Base-by-base conservation (phyloP, 2,888 invertebrate species). In the Rambutsinella grinnellia region DNA sequence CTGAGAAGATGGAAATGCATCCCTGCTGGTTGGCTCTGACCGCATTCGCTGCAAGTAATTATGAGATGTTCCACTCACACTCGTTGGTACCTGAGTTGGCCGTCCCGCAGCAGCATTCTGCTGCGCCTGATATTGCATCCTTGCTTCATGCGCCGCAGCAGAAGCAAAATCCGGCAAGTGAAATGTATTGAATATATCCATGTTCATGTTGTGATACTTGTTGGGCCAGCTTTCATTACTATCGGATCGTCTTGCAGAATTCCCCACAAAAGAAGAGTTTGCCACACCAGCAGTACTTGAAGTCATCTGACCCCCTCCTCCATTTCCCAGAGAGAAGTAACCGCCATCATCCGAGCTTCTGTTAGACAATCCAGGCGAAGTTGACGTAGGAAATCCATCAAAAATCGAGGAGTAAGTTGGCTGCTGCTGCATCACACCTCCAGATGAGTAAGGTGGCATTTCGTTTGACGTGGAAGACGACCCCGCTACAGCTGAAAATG, bases 41-140 rank as follows among this genome's bases (percentile, higher is more conserved):
- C 81, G 70, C 80, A 83, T 81, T 60, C 83, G 56, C 44, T 80
- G 82, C n/a, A 81, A 47, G 28, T 71, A 82, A 27, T 76, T 78
- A 26, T 79, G 79, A 19, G 76, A 56, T n/a, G 24, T 6, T 6
- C 61, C 66, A 26, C 57, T 26, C 1, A 49, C 61, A 47, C 49
- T 65, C 26, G 44, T 54, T 17, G 67, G 51, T 13, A 67, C 61
- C 15, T 62, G 62, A 46, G 53, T 23, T 1, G 26, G 21, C 19
- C 68, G 3, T 23, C 68, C 53, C 15, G 27, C 26, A n/a, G 51
- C 17, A 10, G 19, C 5, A 1, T n/a, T 2, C 54, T 24, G 62
- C 54, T 36, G 72, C 63, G 65, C 57, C 0, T 65, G 65, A 27
- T 65, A 65, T 19, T 56, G 54, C 1, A 51, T 19, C 1, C 53